Conservation (phyloP, 2,113 vertebrate genomes). For the Vulpes vulpes region DNA sequence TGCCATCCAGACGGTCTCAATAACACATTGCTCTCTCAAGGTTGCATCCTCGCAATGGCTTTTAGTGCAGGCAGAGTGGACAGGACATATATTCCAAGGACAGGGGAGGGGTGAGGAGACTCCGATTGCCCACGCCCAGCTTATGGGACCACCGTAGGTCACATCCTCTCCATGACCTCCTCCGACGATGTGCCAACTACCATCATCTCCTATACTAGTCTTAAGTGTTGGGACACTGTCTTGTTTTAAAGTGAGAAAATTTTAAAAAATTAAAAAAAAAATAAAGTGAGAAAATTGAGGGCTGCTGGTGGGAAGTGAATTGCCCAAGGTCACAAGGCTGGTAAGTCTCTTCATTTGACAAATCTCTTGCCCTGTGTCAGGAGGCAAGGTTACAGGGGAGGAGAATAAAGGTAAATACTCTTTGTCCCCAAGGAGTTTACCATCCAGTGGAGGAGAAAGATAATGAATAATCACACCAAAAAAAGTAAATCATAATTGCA, state of each 20-base stretch:
- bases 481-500: neutral
- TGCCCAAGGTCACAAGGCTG: neutral
- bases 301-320: neutral
- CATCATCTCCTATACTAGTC: neutral
- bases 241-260: neutral
- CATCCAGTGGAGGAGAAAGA: neutral
- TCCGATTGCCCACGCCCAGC: neutral
- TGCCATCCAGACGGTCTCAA: neutral
- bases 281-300: neutral
- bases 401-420: neutral
- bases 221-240: accelerated
- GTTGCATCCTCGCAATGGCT: neutral
- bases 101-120: neutral
- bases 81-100: too few relatives aligned
- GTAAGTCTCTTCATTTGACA: neutral
- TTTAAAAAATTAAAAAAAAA: neutral
- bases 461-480: neutral
- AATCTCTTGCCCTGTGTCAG: neutral
- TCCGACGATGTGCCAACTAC: neutral
- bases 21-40: neutral
- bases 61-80: neutral
- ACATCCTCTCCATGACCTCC: neutral
- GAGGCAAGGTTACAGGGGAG: neutral
- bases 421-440: neutral
- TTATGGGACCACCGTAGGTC: neutral